These are phyloP conservation scores for Ctenicera cuprea DNA, from an alignment of 2,888 invertebrate species.

Conservation along the genomic window DNA sequence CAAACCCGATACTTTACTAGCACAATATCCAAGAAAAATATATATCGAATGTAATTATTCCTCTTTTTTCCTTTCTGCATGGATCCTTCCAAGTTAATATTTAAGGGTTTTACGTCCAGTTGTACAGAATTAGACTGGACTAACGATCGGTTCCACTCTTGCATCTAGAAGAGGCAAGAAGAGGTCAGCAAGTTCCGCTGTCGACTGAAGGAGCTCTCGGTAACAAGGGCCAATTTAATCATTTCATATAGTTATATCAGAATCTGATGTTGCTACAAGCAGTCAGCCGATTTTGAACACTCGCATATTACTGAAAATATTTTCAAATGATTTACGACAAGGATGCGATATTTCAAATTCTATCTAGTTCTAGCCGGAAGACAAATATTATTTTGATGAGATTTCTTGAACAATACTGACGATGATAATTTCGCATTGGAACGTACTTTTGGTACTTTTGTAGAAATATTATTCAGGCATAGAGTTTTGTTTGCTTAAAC, in stretches of 20 bases:
- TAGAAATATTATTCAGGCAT: too few relatives aligned
- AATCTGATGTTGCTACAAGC: constrained; percentile 56
- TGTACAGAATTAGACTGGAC: constrained; percentile 38
- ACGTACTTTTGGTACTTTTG: too few relatives aligned
- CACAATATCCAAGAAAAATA: constrained; percentile 12
- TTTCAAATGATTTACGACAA: constrained; percentile 37
- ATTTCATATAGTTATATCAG: constrained; percentile 57
- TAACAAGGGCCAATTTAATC: constrained; percentile 60
- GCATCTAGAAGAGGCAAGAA: constrained; percentile 51
- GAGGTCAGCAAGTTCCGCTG: constrained; percentile 52
- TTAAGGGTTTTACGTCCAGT: constrained; percentile 9
- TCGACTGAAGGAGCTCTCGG: constrained; percentile 53
- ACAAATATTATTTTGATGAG: not conserved
- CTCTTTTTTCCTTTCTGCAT: constrained; percentile 6
- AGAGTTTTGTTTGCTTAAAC: too few relatives aligned
- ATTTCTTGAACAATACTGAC: not conserved
- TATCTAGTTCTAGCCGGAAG: not conserved
- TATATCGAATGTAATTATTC: constrained; percentile 1
- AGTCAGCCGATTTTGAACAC: constrained; percentile 53
- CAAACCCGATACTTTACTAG: constrained; percentile 9
- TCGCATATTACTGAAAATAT: constrained; percentile 48
- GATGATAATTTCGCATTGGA: too few relatives aligned
- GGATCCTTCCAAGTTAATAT: constrained; percentile 8
- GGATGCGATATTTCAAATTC: constrained; percentile 37
- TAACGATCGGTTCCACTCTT: constrained; percentile 48